These are phyloP conservation scores for Gibbula magus DNA, from an alignment of 2,888 invertebrate genomes.

Conservation along the genomic window DNA sequence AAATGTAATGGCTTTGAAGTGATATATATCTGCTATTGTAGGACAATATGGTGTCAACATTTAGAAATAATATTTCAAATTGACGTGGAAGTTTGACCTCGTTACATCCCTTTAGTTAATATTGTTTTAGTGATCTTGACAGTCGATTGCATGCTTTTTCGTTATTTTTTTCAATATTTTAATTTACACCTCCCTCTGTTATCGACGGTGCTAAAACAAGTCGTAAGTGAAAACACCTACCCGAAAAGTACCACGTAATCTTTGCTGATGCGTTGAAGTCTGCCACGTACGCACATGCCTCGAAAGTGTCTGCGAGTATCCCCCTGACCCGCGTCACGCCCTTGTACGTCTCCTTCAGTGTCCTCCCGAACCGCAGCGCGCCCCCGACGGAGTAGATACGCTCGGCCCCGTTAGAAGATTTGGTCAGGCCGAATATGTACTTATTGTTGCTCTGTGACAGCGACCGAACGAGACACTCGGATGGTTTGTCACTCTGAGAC, in stretches of 20 bases:
- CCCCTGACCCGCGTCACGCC: conserved; percentile 46
- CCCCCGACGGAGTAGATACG: conserved; percentile 41
- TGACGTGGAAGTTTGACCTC: no score
- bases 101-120: no score
- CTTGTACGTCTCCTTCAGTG: conserved; percentile 38
- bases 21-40: no score
- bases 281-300: conserved; percentile 46
- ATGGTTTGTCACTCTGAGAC: conserved; percentile 32
- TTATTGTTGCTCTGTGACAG: conserved; percentile 4
- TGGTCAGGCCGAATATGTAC: conserved; percentile 40
- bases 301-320: conserved; percentile 47
- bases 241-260: conserved; percentile 53
- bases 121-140: no score
- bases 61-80: no score
- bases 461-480: not conserved
- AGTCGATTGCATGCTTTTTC: no score
- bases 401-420: conserved; percentile 21
- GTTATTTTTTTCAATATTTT: no score
- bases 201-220: no score
- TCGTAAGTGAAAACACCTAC: no score
- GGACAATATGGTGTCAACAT: no score
- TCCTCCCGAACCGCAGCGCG: conserved; percentile 40
- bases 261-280: conserved; percentile 45
- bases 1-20: no score
- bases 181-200: no score